Percentiles rank a stretch among this genome's conserved stretches.
Evolutionary conservation across 2,113 vertebrate genomes (phyloP).

Genomic region (Melanerpes aurifrons): DNA sequence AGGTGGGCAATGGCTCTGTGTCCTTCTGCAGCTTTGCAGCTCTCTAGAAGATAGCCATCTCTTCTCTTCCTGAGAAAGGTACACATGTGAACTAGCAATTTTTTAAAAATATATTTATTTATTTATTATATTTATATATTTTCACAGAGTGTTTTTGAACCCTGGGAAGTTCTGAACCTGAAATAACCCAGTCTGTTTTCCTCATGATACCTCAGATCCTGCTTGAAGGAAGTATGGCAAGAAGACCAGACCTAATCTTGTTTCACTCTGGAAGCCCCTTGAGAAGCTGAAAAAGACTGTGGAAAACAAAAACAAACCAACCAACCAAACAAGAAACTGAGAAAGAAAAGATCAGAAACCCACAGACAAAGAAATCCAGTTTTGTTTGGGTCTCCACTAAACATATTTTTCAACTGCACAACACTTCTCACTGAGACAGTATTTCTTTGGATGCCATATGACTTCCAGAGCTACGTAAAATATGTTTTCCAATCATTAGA

Average conservation of each 20-base stretch:
- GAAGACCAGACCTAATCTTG: neutral
- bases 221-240: neutral
- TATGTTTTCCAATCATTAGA: neutral
- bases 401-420: neutral
- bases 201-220: neutral
- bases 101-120: neutral
- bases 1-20: neutral
- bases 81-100: neutral
- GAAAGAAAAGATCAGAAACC: neutral
- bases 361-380: neutral
- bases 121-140: neutral
- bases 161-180: neutral
- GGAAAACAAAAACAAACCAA: neutral
- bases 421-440: neutral
- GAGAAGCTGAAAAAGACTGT: neutral
- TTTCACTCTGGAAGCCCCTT: neutral
- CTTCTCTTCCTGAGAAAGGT: neutral
- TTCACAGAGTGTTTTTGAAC: neutral
- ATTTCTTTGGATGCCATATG: neutral
- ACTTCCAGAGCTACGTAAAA: neutral
- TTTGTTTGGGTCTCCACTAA: constrained; percentile 6
- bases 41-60: fast-evolving
- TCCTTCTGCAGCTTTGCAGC: neutral
- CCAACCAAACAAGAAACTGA: neutral
- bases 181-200: neutral